Conservation (phyloP, 1,140 invertebrate species). For the Lepidurus packardi region DNA sequence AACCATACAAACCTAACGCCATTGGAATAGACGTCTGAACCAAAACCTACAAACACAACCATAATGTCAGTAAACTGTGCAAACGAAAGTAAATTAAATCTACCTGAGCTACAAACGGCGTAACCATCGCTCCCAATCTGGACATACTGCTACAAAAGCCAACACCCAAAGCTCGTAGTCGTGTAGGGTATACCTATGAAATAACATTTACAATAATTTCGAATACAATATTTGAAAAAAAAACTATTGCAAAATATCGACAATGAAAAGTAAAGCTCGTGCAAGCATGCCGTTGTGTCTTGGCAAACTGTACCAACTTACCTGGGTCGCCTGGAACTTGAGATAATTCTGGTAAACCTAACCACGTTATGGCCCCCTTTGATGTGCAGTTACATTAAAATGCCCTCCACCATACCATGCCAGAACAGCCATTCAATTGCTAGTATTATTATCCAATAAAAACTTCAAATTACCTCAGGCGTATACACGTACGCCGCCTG, state of each 20-base stretch:
- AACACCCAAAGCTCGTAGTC: slow-evolving; percentile 76
- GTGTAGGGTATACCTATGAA: slow-evolving; percentile 73
- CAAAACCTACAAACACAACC: slow-evolving; percentile 51
- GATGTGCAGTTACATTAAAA: neutral
- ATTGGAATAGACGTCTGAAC: slow-evolving; percentile 62
- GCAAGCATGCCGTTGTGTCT: neutral
- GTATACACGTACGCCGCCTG: slow-evolving; percentile 94
- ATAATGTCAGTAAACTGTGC: slow-evolving; percentile 27
- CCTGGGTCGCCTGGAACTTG: neutral
- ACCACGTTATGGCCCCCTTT: neutral
- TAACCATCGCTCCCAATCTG: slow-evolving; percentile 82
- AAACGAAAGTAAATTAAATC: slow-evolving; percentile 11
- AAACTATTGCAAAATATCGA: no score
- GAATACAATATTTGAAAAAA: no score
- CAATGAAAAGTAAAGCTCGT: slow-evolving; percentile 34
- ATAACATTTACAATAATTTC: neutral
- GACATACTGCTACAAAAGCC: slow-evolving; percentile 86
- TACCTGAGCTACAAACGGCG: slow-evolving; percentile 89
- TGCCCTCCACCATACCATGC: neutral
- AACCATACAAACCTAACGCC: slow-evolving; percentile 66
- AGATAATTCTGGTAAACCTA: neutral
- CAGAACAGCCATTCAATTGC: neutral
- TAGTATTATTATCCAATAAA: slow-evolving; percentile 7
- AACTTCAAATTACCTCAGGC: slow-evolving; percentile 62
- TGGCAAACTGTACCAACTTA: neutral